phyloP scores from a whole-genome alignment of 2,797 vertebrate species.

The Margarornis squamiger region DNA sequence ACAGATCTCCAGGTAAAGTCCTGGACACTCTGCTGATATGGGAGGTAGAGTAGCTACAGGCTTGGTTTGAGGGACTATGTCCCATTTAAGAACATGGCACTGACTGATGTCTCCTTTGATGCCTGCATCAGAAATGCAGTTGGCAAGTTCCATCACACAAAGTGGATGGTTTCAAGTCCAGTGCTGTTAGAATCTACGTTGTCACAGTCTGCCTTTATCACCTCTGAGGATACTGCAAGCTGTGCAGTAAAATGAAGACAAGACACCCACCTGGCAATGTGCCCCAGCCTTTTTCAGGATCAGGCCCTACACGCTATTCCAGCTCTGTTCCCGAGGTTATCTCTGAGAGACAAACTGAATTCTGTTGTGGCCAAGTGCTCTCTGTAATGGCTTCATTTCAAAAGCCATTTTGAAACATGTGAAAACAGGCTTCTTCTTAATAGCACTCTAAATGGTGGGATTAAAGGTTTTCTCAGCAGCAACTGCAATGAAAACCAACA shows the following conservation, averaged over 20 bases:
- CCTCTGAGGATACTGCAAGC: not conserved
- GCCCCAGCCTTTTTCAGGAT: not conserved
- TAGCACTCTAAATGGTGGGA: not conserved
- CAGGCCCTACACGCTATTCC: not conserved
- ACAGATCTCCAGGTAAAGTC: not conserved
- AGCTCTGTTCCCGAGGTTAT: not conserved
- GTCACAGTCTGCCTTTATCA: not conserved
- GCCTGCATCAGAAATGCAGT: not conserved
- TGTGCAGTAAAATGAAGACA: not conserved
- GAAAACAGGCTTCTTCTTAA: not conserved
- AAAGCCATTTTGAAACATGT: constrained; percentile 16
- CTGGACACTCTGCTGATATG: fast-evolving
- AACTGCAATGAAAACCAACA: constrained; percentile 6
- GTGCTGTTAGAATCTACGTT: fast-evolving
- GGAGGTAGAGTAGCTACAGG: not conserved
- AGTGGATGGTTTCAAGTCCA: not conserved
- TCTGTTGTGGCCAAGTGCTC: not conserved
- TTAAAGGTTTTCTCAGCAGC: constrained; percentile 33
- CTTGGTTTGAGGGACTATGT: not conserved
- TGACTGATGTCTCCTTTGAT: not conserved
- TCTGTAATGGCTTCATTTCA: not conserved
- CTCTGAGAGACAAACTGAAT: not conserved
- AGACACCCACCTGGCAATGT: not conserved
- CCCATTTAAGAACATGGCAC: not conserved
- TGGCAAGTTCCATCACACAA: not conserved